Conservation (phyloP, 2,797 vertebrate species). For the Tympanoctomys barrerae region DNA sequence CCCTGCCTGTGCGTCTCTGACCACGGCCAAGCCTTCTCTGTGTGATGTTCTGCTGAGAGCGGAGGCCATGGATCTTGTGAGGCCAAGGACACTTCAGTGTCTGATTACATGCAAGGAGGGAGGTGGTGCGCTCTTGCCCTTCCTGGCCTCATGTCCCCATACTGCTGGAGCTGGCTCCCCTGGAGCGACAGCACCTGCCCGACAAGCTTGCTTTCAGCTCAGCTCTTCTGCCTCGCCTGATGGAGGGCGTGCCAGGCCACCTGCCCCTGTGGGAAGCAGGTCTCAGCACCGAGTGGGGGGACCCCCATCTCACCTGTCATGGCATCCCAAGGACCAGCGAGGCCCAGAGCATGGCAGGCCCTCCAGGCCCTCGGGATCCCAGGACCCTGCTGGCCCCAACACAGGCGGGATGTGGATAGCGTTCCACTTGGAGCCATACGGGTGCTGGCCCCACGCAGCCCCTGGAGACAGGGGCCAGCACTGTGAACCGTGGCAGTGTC, state of each 20-base stretch:
- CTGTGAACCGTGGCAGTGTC: neutral
- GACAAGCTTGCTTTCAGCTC: too few relatives aligned
- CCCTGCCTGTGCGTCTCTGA: neutral
- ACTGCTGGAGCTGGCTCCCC: neutral
- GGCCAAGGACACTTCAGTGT: too few relatives aligned
- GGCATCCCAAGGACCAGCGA: neutral
- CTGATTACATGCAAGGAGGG: neutral
- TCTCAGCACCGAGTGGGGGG: neutral
- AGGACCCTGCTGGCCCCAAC: neutral
- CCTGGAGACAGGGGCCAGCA: neutral
- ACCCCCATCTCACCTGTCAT: neutral
- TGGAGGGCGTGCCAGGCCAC: too few relatives aligned
- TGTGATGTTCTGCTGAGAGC: neutral
- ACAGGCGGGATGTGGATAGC: neutral
- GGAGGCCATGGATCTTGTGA: too few relatives aligned
- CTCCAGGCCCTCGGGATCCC: neutral
- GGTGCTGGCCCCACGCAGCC: neutral
- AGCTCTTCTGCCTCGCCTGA: fast-evolving
- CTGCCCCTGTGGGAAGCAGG: too few relatives aligned
- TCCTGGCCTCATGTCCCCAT: neutral
- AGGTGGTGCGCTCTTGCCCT: neutral
- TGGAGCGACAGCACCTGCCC: fast-evolving
- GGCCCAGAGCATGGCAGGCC: neutral
- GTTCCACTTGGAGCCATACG: neutral
- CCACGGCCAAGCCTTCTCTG: neutral